phyloP scores from a whole-genome alignment of 2,113 vertebrate genomes.

The Pundamilia nyererei region DNA sequence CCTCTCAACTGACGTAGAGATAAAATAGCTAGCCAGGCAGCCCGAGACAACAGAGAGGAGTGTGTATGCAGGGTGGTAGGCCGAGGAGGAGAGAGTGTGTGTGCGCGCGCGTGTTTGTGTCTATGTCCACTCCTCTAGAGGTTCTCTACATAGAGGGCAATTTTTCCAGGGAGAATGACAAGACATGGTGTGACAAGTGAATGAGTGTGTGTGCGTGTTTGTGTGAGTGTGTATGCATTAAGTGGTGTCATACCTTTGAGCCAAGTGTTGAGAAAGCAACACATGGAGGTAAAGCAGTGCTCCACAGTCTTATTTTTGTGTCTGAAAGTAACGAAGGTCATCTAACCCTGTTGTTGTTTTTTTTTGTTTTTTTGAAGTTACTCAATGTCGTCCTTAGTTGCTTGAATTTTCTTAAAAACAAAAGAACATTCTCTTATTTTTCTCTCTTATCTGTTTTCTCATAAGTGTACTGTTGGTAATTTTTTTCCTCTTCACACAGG shows the following conservation, averaged over 20 bases:
- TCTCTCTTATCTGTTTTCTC: conserved; percentile 39
- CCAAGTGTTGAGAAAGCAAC: conserved; percentile 46
- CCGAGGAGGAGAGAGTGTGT: conserved; percentile 9
- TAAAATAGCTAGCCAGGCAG: conserved; percentile 10
- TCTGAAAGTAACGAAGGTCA: conserved; percentile 65
- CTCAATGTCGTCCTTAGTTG: conserved; percentile 63
- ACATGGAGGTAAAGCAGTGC: conserved; percentile 53
- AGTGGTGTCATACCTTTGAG: conserved; percentile 59
- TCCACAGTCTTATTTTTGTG: conserved; percentile 64
- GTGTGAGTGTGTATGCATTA: conserved; percentile 32
- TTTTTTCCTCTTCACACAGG: conserved; percentile 45
- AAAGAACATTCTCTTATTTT: conserved; percentile 48
- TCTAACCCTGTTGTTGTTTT: conserved; percentile 64
- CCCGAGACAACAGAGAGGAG: conserved; percentile 26
- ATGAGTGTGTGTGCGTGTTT: neutral
- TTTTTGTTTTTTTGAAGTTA: conserved; percentile 51
- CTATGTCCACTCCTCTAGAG: conserved; percentile 14
- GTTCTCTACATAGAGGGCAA: conserved; percentile 31
- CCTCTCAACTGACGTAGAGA: conserved; percentile 20
- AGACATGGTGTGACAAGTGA: conserved; percentile 24
- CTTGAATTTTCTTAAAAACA: conserved; percentile 58
- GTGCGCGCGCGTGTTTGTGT: neutral
- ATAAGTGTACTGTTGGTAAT: conserved; percentile 48
- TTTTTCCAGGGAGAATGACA: conserved; percentile 10
- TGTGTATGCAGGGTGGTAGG: conserved; percentile 2